Evolutionary conservation across 2,113 vertebrate species (phyloP).

Genomic region (Ctenodactylus gundi): DNA sequence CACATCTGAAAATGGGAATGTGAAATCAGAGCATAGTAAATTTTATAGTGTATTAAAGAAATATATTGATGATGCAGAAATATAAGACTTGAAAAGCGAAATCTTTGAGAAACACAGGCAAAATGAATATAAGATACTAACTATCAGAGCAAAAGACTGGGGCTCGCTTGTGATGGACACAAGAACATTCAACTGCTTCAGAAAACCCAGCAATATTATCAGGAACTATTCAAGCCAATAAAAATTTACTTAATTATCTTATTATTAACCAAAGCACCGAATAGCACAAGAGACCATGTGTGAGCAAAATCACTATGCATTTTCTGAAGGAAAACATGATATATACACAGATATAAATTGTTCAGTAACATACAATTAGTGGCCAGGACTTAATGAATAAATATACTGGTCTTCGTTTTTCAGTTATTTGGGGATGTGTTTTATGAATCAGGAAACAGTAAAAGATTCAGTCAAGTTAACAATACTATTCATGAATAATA

Average conservation of each 20-base stretch:
- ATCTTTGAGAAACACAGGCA: not conserved
- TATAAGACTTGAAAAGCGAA: not conserved
- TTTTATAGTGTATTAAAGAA: not conserved
- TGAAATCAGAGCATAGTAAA: not conserved
- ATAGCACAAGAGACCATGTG: not conserved
- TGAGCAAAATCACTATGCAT: not conserved
- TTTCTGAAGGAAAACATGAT: not conserved
- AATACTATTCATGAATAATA: not conserved
- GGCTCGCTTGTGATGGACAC: not conserved
- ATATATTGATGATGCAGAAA: not conserved
- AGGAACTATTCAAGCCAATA: not conserved
- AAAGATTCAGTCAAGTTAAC: not conserved
- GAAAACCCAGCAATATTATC: not conserved
- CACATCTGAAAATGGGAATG: not conserved
- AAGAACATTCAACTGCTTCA: not conserved
- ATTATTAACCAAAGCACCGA: not conserved
- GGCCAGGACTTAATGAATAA: not conserved
- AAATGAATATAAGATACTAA: not conserved
- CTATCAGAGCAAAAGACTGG: not conserved
- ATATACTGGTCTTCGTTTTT: not conserved
- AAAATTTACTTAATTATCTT: not conserved
- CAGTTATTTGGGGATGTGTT: not conserved
- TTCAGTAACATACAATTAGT: not conserved
- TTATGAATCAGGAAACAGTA: slow-evolving; percentile 7
- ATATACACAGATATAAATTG: not conserved